Evolutionary conservation across 1,140 invertebrate genomes (phyloP), one percentile per base, ranked within the genome.

Genomic region (Drosophila lini): DNA sequence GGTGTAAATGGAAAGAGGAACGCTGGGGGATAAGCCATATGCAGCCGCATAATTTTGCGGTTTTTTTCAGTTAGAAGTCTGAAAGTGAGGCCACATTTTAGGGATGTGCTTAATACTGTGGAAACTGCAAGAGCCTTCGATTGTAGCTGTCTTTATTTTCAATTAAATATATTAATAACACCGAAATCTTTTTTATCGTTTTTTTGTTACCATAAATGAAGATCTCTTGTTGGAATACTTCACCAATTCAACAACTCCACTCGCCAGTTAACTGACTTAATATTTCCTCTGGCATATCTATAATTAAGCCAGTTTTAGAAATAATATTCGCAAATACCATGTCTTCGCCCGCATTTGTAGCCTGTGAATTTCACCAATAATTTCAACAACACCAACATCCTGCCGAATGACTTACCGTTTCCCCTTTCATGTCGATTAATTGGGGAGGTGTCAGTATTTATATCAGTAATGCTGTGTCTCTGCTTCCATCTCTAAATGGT

Each of bases 31-130:
- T 62, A 22, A 74, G 19, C 58, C 31, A 16, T 25, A 58, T 57
- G 45, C 25, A 56, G 28, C 63, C 63, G 78, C 73, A 84, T 85
- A 62, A 85, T 84, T 81, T 78, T 85, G 74, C 25, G 63, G 81
- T 38, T 48, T 52, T 48, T 42, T 59, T 47, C 34, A 15, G 32
- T 36, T 48, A 36, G n/a, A 22, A 22, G 11, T 31, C 1, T 7
- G n/a, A 50, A 53, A 16, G 28, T 48, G 28, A 22, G 52, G 32
- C 15, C 25, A 38, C n/a, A 22, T 31, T 7, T 53, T 36, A 69
- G 38, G 38, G 45, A 69, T 69, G 62, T 10, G 5, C 28, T 15
- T 9, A 57, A 55, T 22, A 44, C 19, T 6, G 41, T 19, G 40
- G n/a, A 16, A 41, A 5, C 11, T 9, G 44, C 6, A 38, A 15